Evolutionary conservation across 1,140 invertebrate genomes (phyloP).

Genomic region (Lepidurus couesii): DNA sequence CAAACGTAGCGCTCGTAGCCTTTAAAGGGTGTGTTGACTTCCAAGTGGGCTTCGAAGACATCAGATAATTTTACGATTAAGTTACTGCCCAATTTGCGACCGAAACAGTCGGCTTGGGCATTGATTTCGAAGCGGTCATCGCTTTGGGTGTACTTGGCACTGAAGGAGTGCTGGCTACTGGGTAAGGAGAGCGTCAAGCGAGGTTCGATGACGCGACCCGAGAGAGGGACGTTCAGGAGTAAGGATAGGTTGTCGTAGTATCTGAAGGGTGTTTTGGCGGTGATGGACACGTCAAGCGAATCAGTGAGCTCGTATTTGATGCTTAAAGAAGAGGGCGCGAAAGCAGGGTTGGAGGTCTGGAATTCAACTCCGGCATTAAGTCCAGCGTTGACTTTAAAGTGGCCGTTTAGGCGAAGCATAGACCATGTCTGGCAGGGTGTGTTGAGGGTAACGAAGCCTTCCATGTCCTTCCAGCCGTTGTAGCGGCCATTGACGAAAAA

Average conservation of each 20-base stretch:
- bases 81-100: conserved; percentile 16
- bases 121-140: conserved; percentile 23
- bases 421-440: conserved; percentile 39
- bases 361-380: conserved; percentile 37
- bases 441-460: conserved; percentile 38
- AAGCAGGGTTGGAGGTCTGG: conserved; percentile 35
- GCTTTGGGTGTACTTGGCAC: neutral
- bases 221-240: conserved; percentile 30
- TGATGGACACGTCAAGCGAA: conserved; percentile 36
- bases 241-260: conserved; percentile 32
- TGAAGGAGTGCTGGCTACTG: conserved; percentile 23
- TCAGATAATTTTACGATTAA: conserved; percentile 26
- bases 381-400: conserved; percentile 33
- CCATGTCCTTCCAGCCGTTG: conserved; percentile 38
- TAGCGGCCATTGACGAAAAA: conserved; percentile 33
- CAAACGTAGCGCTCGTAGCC: conserved; percentile 36
- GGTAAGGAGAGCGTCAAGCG: neutral
- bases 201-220: neutral
- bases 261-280: conserved; percentile 37
- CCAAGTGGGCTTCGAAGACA: conserved; percentile 27
- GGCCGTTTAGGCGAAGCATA: conserved; percentile 35
- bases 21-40: conserved; percentile 34
- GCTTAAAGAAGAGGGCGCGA: conserved; percentile 32
- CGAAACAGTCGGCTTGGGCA: conserved; percentile 16
- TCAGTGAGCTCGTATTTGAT: conserved; percentile 34